Evolutionary conservation across 2,113 vertebrate species (phyloP), one percentile per base, ranked within the genome.

Genomic region (Passer domesticus): DNA sequence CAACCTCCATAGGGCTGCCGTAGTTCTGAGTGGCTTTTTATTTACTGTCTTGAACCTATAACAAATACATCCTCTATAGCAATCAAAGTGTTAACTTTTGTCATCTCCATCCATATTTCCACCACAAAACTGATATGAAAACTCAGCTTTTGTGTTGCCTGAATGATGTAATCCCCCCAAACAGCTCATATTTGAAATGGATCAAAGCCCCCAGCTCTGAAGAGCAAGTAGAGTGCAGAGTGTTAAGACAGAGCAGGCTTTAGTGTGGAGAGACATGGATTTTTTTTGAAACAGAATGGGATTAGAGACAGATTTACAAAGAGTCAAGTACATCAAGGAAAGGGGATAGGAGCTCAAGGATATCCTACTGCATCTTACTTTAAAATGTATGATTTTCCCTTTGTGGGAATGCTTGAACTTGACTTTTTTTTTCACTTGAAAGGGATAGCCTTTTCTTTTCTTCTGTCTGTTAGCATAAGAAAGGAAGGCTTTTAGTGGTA

Each of bases 381-480:
- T 60, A 58, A 74, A 81, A 89, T 35, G 43, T 74, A 44, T 66
- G 62, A 21, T 79, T 92, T 91, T 80, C 69, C 31, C 49, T 88
- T 92, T 85, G 67, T 68, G 49, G 58, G 31, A 90, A 43, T 68
- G 44, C 62, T 89, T 82, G 74, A 92, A 91, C 62, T 59, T 86
- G 68, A 33, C 31, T 43, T 76, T 77, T 66, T 47, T 83, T 76
- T 83, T 62, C 59, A 82, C 31, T 68, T 81, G 46, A 92, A 92
- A 95, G n/a, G 22, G 81, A 46, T 15, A 73, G 64, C 53, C 35
- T 84, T 91, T 87, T 91, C 17, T 77, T 91, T 49, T 89, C 49
- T 93, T 86, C 76, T 67, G 24, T 77, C 52, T 78, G 43, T 77
- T 93, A 67, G 49, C 83, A 87, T 92, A 72, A 81, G 60, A 94